Conservation (phyloP, 2,888 invertebrate genomes). For the Girardia tigrina region DNA sequence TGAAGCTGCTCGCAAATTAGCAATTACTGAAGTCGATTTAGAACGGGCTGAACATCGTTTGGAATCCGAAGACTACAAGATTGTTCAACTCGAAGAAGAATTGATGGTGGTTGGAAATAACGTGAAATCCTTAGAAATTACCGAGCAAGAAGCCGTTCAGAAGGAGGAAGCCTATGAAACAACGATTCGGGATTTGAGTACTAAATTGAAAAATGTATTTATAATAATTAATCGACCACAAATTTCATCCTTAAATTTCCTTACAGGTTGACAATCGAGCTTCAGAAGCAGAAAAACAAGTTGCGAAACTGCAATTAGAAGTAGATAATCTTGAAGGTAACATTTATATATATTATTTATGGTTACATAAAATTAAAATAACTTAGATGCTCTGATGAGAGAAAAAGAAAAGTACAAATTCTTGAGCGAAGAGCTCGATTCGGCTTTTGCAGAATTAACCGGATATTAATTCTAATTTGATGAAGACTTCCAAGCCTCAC, state of each 20-base stretch:
- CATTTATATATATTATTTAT: constrained; percentile 25
- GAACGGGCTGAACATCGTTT: constrained; percentile 29
- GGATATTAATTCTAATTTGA: constrained; percentile 71
- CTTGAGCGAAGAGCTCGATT: constrained; percentile 90
- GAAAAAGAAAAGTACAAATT: constrained; percentile 93
- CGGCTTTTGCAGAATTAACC: constrained; percentile 86
- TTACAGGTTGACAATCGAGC: constrained; percentile 99
- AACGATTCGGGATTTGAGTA: constrained; percentile 38
- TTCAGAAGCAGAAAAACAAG: constrained; percentile 99
- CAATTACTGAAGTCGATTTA: constrained; percentile 34
- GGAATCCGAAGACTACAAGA: constrained; percentile 31
- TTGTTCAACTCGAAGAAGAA: constrained; percentile 58
- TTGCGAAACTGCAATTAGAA: constrained; percentile 99
- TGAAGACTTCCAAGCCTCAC: too few species aligned
- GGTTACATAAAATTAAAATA: not conserved
- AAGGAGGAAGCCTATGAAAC: constrained; percentile 40
- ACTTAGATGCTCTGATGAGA: constrained; percentile 54
- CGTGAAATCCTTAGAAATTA: constrained; percentile 93
- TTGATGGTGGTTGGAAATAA: constrained; percentile 96
- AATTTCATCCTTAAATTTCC: too few species aligned
- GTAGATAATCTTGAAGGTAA: constrained; percentile 94
- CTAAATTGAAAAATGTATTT: constrained; percentile 39
- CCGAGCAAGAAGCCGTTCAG: constrained; percentile 66
- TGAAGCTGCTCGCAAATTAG: constrained; percentile 38
- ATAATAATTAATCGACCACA: too few species aligned